phyloP scores from a whole-genome alignment of 30 jellyfish, hydroid and myxozoan genomes.

The Pelagia noctiluca region DNA sequence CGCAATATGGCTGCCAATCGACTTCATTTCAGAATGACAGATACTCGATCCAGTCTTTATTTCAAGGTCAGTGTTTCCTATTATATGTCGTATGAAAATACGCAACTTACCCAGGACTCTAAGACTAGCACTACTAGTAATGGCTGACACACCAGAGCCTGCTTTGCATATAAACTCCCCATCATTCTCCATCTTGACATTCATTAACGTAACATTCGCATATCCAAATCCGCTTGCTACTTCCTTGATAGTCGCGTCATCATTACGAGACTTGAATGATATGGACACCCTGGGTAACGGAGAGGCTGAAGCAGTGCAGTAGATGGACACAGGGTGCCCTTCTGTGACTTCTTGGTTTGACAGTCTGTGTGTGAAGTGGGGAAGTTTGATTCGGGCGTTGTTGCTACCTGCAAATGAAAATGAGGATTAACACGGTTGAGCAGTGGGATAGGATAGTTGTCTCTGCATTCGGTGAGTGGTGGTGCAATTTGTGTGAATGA shows the following conservation, averaged over 20 bases:
- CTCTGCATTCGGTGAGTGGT: too few relatives aligned
- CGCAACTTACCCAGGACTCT: conserved; percentile 46
- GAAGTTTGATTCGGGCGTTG: neutral
- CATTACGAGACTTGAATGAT: neutral
- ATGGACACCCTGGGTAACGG: neutral
- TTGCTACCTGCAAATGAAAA: neutral
- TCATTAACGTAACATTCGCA: conserved; percentile 9
- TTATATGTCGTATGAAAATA: neutral
- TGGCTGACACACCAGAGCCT: neutral
- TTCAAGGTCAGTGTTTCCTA: neutral
- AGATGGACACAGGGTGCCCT: neutral
- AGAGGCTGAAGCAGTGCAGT: neutral
- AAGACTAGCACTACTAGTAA: conserved; percentile 1
- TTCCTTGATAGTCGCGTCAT: neutral
- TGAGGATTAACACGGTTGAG: neutral
- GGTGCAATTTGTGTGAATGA: too few relatives aligned
- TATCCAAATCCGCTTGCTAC: conserved; percentile 38
- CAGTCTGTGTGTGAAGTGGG: neutral
- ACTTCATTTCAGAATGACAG: too few relatives aligned
- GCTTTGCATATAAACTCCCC: conserved; percentile 46
- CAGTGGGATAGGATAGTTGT: neutral
- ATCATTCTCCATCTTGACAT: neutral
- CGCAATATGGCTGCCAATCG: too few relatives aligned
- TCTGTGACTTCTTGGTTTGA: neutral
- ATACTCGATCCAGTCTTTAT: too few relatives aligned